phyloP scores from a whole-genome alignment of 1,140 invertebrate genomes.

The Drosophila sechellia region DNA sequence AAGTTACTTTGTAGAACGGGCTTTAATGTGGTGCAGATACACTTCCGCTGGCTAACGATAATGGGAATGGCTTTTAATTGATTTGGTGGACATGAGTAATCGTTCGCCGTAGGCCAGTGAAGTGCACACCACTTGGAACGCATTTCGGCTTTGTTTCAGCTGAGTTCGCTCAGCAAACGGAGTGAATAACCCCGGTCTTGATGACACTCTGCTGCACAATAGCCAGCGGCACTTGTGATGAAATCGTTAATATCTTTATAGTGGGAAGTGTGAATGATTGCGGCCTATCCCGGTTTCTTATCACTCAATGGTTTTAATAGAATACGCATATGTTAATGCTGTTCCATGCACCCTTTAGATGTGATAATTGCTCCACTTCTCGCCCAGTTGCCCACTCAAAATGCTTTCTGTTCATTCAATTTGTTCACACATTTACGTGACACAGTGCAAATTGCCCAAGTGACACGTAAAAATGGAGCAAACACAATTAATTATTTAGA shows the following conservation, averaged over 20 bases:
- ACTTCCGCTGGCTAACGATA: background rate
- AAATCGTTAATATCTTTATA: conserved; percentile 10
- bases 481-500: conserved; percentile 12
- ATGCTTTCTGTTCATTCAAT: conserved; percentile 36
- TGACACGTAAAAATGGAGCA: conserved; percentile 31
- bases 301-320: conserved; percentile 27
- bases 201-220: conserved; percentile 14
- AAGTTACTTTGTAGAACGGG: background rate
- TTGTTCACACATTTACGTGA: conserved; percentile 25
- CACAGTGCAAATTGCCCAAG: conserved; percentile 38
- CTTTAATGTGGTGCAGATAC: conserved; percentile 3
- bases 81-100: conserved; percentile 38
- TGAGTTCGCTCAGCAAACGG: conserved; percentile 9
- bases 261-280: background rate
- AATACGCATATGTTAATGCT: conserved; percentile 20
- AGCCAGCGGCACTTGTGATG: conserved; percentile 10
- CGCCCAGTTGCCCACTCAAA: conserved; percentile 16
- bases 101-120: background rate
- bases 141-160: conserved; percentile 41
- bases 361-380: conserved; percentile 23
- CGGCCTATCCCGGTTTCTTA: conserved; percentile 13
- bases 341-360: conserved; percentile 4
- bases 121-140: conserved; percentile 32
- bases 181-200: conserved; percentile 40
- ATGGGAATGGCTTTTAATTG: conserved; percentile 22